Base-by-base conservation (phyloP, 2,113 vertebrate species). In the Silurus asotus region DNA sequence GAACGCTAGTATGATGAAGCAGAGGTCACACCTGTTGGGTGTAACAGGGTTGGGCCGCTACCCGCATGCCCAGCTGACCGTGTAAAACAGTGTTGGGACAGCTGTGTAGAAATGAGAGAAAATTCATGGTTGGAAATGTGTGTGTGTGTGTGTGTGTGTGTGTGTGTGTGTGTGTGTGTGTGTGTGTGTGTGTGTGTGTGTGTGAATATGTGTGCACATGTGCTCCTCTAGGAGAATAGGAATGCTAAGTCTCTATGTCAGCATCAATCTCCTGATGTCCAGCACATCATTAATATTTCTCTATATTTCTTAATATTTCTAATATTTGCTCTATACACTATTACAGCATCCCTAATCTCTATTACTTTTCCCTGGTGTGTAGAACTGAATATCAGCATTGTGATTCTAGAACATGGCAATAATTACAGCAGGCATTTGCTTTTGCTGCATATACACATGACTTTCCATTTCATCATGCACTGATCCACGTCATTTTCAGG, bases 81-180 rank as follows among this genome's bases (percentile, higher is more conserved):
- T 83, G 80, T 84, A 81, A 89, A 84, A 88, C 80, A 81, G 82
- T 92, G 92, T 92, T 92, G 90, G 89, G 87, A 94, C 92, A 94
- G 93, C 92, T 93, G 92, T 61, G 14, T 45, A 56, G 14, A 64
- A 19, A 10, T 28, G 83, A 79, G n/a, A 79, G 65, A 25, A 45
- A 37, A 74, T 55, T n/a, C 8, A 6, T 78, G 55, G 81, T 79
- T 37, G n/a, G 17, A 37, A 62, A 17, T 77, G 76, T 74, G 28
- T 70, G 67, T 15, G 25, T 69, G 25, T 69, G 25, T 69, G 64
- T 65, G 62, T 64, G 61, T 62, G 64, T 65, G 64, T 65, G 64
- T 25, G 61, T 62, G 61, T 62, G 61, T 62, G 61, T 62, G 61
- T 64, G 62, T 69, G n/a, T 67, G n/a, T 69, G 65, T 65, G 61